These are phyloP conservation scores for Streblospio benedicti DNA, from an alignment of 1,140 invertebrate species.

Conservation along the genomic window DNA sequence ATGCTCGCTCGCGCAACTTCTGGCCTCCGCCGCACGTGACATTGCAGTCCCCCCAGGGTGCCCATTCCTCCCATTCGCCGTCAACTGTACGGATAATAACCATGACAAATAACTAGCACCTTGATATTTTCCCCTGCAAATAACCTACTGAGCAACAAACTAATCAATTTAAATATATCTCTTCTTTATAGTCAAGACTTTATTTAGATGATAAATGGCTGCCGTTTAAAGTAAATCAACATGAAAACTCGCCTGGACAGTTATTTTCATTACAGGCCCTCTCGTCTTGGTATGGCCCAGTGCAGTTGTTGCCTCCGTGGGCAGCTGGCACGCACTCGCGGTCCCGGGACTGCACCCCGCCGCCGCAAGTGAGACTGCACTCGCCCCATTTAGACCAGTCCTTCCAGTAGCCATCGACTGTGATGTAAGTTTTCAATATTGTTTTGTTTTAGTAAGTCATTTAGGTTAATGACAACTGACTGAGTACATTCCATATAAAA, in stretches of 20 bases:
- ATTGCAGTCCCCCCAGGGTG: slow-evolving; percentile 18
- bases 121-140: too few species aligned
- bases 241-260: slow-evolving; percentile 21
- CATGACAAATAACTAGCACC: too few species aligned
- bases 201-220: too few species aligned
- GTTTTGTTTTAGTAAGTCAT: too few species aligned
- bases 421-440: too few species aligned
- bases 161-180: too few species aligned
- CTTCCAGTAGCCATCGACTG: slow-evolving; percentile 11
- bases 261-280: slow-evolving; percentile 20
- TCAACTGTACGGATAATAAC: slow-evolving; percentile 28
- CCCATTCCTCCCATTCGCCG: slow-evolving; percentile 24
- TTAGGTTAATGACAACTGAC: too few species aligned
- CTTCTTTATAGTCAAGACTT: too few species aligned
- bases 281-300: slow-evolving; percentile 19
- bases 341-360: background rate
- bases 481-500: too few species aligned
- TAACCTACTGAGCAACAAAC: too few species aligned
- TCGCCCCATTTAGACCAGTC: slow-evolving; percentile 13
- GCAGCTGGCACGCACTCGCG: background rate
- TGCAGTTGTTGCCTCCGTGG: slow-evolving; percentile 27
- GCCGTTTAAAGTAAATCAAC: too few species aligned
- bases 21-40: slow-evolving; percentile 26
- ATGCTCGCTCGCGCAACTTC: slow-evolving; percentile 16
- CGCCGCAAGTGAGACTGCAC: slow-evolving; percentile 10